A percentile compares a stretch with the other conserved stretches of the same genome.
phyloP scores from a whole-genome alignment of 2,888 invertebrate species.

The Metacarcinus magister region DNA sequence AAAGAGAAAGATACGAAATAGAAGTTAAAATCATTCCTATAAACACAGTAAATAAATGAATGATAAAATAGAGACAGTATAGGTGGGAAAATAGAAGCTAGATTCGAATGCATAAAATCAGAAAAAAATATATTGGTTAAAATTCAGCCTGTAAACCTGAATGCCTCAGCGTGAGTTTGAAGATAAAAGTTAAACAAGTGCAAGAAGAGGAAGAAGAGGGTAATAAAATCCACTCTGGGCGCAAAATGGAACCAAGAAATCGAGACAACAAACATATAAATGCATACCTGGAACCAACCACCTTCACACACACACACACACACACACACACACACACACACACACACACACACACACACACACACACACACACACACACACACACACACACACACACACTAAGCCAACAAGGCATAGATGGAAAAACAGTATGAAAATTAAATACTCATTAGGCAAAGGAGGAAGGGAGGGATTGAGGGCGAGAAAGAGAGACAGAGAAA shows the following conservation, averaged over 20 bases:
- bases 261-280: background rate
- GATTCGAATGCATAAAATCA: background rate
- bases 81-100: background rate
- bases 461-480: background rate
- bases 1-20: background rate
- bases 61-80: background rate
- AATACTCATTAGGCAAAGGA: background rate
- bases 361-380: background rate
- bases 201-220: background rate
- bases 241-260: background rate
- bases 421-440: background rate
- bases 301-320: slow-evolving; percentile 47
- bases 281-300: background rate
- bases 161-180: background rate
- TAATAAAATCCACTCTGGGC: too few species aligned
- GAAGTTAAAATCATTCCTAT: background rate
- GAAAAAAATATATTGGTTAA: background rate
- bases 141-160: background rate
- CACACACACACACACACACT: background rate
- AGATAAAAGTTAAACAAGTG: background rate
- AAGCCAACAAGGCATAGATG: background rate
- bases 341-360: background rate
- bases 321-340: slow-evolving; percentile 56
- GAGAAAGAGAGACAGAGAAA: background rate
- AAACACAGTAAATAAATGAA: background rate